Percentiles rank a stretch among this genome's conserved stretches.
These are phyloP conservation scores for Oscheius sp. DNA, from an alignment of 1,140 invertebrate genomes.

Conservation along the genomic window DNA sequence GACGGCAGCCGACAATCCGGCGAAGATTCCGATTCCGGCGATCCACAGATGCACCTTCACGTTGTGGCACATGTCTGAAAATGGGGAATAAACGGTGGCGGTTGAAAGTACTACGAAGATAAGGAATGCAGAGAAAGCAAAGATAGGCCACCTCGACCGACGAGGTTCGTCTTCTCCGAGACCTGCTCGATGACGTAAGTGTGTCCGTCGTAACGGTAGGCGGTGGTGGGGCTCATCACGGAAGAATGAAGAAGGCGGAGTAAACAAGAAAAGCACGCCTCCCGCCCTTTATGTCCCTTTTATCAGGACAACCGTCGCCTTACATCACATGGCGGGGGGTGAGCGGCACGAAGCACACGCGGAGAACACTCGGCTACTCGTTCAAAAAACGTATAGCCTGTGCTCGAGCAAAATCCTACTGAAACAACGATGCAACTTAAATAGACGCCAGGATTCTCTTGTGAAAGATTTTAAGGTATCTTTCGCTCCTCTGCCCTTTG, in stretches of 20 bases:
- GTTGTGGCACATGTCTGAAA: conserved; percentile 14
- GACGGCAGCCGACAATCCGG: conserved; percentile 18
- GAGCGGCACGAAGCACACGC: background rate
- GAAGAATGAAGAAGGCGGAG: background rate
- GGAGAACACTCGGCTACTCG: too few species aligned
- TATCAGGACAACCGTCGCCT: conserved; percentile 13
- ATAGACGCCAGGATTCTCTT: too few species aligned
- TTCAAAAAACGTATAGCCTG: too few species aligned
- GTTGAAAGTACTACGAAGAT: background rate
- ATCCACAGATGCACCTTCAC: conserved; percentile 21
- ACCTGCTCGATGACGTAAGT: background rate
- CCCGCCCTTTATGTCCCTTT: conserved; percentile 12
- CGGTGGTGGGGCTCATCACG: background rate
- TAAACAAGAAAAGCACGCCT: background rate
- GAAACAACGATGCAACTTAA: too few species aligned
- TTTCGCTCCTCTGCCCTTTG: too few species aligned
- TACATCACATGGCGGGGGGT: conserved; percentile 8
- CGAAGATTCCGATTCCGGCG: conserved; percentile 18
- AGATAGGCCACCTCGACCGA: background rate
- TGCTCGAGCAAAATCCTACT: too few species aligned
- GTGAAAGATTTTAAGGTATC: too few species aligned
- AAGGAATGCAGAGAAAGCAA: background rate
- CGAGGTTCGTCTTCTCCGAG: background rate
- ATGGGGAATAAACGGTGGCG: background rate
- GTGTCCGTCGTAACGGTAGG: background rate